Evolutionary conservation across 2,888 invertebrate genomes (phyloP).

Genomic region (Congeria kusceri): DNA sequence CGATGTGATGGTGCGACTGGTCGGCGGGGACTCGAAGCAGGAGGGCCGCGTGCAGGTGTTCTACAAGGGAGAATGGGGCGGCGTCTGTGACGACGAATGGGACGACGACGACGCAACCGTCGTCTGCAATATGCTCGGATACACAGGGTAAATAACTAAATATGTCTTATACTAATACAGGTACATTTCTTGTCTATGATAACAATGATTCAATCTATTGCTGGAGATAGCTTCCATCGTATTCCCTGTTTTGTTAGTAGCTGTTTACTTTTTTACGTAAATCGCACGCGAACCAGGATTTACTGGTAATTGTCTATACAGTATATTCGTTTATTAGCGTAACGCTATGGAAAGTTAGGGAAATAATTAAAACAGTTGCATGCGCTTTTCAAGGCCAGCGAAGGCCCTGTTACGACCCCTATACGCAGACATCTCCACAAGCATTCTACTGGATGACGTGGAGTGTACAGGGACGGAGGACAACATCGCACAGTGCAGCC

Average conservation of each 20-base stretch:
- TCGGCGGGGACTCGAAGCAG: constrained; percentile 45
- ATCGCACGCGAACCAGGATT: no score
- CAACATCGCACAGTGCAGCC: constrained; percentile 88
- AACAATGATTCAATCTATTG: no score
- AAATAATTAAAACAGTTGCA: no score
- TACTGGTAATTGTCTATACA: no score
- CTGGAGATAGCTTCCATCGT: no score
- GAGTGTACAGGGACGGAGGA: constrained; percentile 89
- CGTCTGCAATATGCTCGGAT: constrained; percentile 88
- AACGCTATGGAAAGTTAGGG: no score
- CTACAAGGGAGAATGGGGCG: constrained; percentile 77
- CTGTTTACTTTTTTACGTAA: no score
- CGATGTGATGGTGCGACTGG: constrained; percentile 53
- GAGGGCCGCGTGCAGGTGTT: constrained; percentile 69
- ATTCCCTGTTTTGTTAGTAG: no score
- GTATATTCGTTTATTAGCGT: no score
- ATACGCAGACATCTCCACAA: constrained; percentile 78
- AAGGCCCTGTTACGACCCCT: constrained; percentile 69
- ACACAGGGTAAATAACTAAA: constrained; percentile 37
- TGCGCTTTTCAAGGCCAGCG: constrained; percentile 12
- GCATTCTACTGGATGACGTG: constrained; percentile 90
- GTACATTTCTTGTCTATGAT: no score
- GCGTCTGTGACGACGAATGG: constrained; percentile 85
- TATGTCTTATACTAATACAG: neutral
- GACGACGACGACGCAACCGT: constrained; percentile 89